These are phyloP conservation scores for Parapristionchus giblindavisi DNA, from an alignment of 2,888 invertebrate species.

Conservation along the genomic window DNA sequence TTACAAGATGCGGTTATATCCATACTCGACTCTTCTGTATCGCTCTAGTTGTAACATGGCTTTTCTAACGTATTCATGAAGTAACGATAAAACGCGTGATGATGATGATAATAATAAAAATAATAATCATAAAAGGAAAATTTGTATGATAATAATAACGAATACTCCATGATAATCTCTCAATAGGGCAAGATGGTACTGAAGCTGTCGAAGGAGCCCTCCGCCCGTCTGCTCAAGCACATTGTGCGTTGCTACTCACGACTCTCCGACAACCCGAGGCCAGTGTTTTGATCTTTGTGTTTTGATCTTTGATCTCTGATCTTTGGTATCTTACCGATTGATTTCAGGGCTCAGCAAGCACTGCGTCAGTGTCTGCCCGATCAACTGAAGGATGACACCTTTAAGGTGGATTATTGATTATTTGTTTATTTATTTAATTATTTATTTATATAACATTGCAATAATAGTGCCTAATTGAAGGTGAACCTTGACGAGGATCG, in stretches of 20 bases:
- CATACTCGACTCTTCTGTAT: no score
- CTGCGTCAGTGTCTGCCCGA: conserved; percentile 96
- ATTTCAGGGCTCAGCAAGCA: conserved; percentile 88
- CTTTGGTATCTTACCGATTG: conserved; percentile 71
- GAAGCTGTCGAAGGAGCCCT: conserved; percentile 94
- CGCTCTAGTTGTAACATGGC: no score
- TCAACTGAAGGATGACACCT: conserved; percentile 94
- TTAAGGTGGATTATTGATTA: conserved; percentile 77
- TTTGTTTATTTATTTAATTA: not conserved
- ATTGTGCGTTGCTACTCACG: conserved; percentile 96
- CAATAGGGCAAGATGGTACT: conserved; percentile 94
- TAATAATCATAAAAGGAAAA: no score
- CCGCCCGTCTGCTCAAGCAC: conserved; percentile 94
- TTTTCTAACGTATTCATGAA: no score
- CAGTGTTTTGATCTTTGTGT: not conserved
- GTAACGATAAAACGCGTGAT: no score
- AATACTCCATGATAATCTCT: not conserved
- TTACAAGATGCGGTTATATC: no score
- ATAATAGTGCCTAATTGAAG: no score
- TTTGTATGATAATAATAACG: no score
- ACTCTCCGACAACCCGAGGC: conserved; percentile 94
- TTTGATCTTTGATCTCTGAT: conserved; percentile 43
- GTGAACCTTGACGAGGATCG: conserved; percentile 82
- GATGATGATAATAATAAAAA: no score
- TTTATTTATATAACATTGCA: not conserved